A percentile compares a stretch with the other conserved stretches of the same genome.
Evolutionary conservation across 2,888 invertebrate species (phyloP).

Genomic region (Halocaridina rubra): DNA sequence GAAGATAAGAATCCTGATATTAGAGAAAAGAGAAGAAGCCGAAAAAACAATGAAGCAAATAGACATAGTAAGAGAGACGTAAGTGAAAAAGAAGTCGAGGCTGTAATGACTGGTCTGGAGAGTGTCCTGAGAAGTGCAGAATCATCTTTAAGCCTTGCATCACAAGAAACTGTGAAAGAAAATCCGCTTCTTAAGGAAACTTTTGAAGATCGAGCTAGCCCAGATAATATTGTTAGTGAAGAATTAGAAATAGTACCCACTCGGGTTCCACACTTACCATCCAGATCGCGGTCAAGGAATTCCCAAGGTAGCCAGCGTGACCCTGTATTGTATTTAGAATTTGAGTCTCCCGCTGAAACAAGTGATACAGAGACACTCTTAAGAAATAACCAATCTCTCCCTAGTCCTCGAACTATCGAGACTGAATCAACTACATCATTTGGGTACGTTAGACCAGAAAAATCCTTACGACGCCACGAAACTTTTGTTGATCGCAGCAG

Average conservation of each 20-base stretch:
- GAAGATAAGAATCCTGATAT: conserved; percentile 6
- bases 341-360: conserved; percentile 61
- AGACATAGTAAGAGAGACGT: conserved; percentile 15
- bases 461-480: conserved; percentile 48
- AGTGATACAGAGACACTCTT: conserved; percentile 57
- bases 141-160: conserved; percentile 53
- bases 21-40: neutral
- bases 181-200: conserved; percentile 29
- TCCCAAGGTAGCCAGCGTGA: conserved; percentile 26
- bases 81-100: conserved; percentile 54
- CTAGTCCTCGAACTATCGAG: conserved; percentile 55
- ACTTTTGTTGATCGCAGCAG: conserved; percentile 46
- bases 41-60: neutral
- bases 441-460: conserved; percentile 50
- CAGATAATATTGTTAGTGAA: conserved; percentile 28
- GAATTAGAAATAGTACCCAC: conserved; percentile 60
- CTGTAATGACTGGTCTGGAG: conserved; percentile 58
- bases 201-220: conserved; percentile 59
- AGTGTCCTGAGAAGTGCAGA: conserved; percentile 53
- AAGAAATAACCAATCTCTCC: conserved; percentile 15
- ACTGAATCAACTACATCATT: conserved; percentile 60
- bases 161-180: conserved; percentile 58
- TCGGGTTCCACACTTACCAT: conserved; percentile 47
- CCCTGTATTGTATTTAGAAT: conserved; percentile 46
- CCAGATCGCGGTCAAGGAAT: conserved; percentile 33